These are phyloP conservation scores for Stenodera caucasica DNA, from an alignment of 2,888 invertebrate genomes.

Conservation along the genomic window DNA sequence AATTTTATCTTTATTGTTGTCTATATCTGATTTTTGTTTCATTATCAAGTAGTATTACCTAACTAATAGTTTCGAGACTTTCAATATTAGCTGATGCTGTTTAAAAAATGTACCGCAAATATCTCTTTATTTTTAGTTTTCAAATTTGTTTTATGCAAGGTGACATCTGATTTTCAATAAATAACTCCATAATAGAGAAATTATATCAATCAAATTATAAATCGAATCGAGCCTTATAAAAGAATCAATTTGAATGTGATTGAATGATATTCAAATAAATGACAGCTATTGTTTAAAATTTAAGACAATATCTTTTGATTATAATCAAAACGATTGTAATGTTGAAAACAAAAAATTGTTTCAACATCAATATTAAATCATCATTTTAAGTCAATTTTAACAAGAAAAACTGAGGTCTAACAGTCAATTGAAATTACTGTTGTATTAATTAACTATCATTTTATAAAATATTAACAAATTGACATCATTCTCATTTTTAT, in stretches of 20 bases:
- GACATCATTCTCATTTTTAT: neutral
- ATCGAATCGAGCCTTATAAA: neutral
- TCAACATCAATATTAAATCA: neutral
- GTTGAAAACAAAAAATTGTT: neutral
- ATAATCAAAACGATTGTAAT: too few relatives aligned
- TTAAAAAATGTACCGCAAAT: too few relatives aligned
- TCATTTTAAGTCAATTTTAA: constrained; percentile 5
- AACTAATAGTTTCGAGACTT: too few relatives aligned
- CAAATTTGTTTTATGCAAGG: too few relatives aligned
- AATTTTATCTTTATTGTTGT: too few relatives aligned
- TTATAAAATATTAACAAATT: neutral
- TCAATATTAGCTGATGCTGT: too few relatives aligned
- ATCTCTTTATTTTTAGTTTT: too few relatives aligned
- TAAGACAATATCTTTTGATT: neutral
- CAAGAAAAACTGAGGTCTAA: neutral
- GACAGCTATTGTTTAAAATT: neutral
- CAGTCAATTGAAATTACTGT: neutral
- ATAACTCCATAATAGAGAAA: too few relatives aligned
- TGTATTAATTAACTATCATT: neutral
- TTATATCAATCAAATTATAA: neutral
- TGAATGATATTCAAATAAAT: neutral
- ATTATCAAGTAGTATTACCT: too few relatives aligned
- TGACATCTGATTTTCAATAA: too few relatives aligned
- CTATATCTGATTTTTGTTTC: too few relatives aligned
- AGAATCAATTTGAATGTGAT: neutral